These are phyloP conservation scores for Bothrops jararaca DNA, from an alignment of 2,113 vertebrate genomes.

Conservation along the genomic window DNA sequence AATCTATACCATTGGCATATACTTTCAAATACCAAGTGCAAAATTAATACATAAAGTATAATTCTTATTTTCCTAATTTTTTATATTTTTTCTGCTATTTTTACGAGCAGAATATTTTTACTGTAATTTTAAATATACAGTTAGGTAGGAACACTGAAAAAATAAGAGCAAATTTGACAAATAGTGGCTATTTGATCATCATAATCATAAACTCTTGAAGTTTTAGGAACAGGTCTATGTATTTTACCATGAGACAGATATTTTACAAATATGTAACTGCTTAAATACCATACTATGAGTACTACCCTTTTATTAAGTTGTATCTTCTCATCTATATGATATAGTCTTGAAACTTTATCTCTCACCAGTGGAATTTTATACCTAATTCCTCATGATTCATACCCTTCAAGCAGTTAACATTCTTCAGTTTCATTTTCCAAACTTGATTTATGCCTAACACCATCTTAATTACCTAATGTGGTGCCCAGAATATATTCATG, in stretches of 20 bases:
- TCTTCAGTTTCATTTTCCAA: not conserved
- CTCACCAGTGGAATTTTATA: conserved; percentile 46
- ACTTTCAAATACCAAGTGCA: not conserved
- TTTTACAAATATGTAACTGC: conserved; percentile 47
- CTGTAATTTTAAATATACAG: not conserved
- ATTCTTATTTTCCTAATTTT: not conserved
- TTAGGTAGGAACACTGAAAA: not conserved
- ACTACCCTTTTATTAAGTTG: conserved; percentile 31
- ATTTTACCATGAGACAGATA: conserved; percentile 45
- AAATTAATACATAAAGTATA: not conserved
- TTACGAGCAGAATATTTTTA: conserved; percentile 9
- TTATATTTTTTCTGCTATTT: not conserved
- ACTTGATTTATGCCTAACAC: not conserved
- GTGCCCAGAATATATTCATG: not conserved
- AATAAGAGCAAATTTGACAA: not conserved
- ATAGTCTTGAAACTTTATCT: conserved; percentile 41
- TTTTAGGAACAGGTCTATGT: not conserved
- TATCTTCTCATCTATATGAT: conserved; percentile 34
- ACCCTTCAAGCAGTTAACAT: not conserved
- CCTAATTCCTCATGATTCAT: not conserved
- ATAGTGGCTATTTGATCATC: conserved; percentile 17
- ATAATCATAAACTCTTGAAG: conserved; percentile 15
- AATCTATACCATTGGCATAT: not conserved
- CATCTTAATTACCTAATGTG: not conserved
- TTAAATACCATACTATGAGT: conserved; percentile 18